Conservation (phyloP, 2,797 vertebrate species). For the Gallinago stenura region DNA sequence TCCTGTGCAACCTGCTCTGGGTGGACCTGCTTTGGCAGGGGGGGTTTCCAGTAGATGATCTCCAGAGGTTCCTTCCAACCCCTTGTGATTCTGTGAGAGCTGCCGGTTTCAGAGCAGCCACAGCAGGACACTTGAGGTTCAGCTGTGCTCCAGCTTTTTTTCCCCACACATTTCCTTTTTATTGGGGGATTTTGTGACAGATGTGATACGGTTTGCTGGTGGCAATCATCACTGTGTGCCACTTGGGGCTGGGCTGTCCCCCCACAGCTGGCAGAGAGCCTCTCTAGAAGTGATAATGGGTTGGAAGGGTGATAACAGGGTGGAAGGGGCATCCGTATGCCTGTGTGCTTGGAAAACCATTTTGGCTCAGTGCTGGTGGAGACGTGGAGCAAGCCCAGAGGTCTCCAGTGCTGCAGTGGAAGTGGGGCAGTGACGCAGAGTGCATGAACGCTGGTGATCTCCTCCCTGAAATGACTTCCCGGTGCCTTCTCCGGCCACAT, state of each 20-base stretch:
- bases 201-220: too few relatives aligned
- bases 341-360: not conserved
- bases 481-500: accelerated
- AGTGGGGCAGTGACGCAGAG: not conserved
- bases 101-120: not conserved
- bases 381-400: not conserved
- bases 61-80: too few relatives aligned
- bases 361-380: not conserved
- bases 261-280: not conserved
- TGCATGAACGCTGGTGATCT: accelerated
- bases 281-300: accelerated
- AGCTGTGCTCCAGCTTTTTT: not conserved
- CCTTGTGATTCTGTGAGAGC: not conserved
- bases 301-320: not conserved
- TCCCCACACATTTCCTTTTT: too few relatives aligned
- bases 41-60: too few relatives aligned
- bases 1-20: too few relatives aligned
- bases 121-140: not conserved
- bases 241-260: not conserved
- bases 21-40: too few relatives aligned
- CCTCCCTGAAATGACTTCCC: not conserved
- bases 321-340: not conserved
- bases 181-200: too few relatives aligned
- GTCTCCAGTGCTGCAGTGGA: not conserved
- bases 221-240: too few relatives aligned